Percentiles rank a stretch among this genome's conserved stretches.
Evolutionary conservation across 1,140 invertebrate species (phyloP).

Genomic region (Elysia chlorotica): DNA sequence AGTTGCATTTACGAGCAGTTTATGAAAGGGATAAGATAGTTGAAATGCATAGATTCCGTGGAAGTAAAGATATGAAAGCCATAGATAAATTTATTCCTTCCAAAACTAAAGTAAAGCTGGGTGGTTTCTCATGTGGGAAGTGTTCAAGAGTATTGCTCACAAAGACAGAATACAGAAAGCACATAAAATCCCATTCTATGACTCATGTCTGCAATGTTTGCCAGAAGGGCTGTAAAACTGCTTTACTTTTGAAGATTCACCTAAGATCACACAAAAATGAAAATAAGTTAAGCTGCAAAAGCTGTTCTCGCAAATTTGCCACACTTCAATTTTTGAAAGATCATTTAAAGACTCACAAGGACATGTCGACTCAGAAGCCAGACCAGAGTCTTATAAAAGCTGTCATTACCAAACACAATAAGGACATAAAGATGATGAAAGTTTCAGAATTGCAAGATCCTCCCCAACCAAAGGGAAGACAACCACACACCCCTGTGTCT

Average conservation of each 20-base stretch:
- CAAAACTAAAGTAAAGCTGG: conserved; percentile 12
- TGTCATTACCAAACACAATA: too few species aligned
- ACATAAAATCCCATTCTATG: conserved; percentile 5
- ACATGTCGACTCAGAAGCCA: too few species aligned
- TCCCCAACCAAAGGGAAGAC: too few species aligned
- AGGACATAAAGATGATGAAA: too few species aligned
- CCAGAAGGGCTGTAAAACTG: conserved; percentile 5
- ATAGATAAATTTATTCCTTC: conserved; percentile 6
- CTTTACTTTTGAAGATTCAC: conserved; percentile 13
- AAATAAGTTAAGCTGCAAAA: conserved; percentile 5
- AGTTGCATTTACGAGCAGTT: conserved; percentile 1
- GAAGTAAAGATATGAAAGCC: neutral
- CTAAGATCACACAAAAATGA: neutral
- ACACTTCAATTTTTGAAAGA: neutral
- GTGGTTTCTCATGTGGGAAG: conserved; percentile 1
- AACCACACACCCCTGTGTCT: too few species aligned
- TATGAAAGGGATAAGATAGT: conserved; percentile 6
- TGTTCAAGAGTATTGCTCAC: conserved; percentile 2
- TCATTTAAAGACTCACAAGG: neutral
- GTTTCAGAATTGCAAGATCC: too few species aligned
- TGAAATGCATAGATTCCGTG: neutral
- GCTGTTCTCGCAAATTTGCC: neutral
- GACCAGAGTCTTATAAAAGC: too few species aligned
- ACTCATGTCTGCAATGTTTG: conserved; percentile 8
- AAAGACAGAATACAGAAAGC: neutral